Conservation (phyloP, 2,888 invertebrate genomes). For the Pseudoips prasinana region DNA sequence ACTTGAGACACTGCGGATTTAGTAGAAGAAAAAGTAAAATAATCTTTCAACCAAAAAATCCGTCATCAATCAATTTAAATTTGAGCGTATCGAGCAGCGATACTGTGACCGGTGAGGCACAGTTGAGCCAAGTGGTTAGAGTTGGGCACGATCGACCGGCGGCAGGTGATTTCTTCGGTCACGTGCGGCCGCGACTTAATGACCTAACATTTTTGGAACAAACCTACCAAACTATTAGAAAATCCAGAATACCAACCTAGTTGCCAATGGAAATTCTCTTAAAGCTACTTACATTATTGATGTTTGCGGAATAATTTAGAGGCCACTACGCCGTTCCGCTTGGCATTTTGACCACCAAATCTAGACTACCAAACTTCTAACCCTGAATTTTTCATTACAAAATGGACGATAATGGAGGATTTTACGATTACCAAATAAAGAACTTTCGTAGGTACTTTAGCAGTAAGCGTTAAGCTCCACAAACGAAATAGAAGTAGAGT, state of each 20-base stretch:
- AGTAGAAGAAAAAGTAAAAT: too few relatives aligned
- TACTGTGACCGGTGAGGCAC: too few relatives aligned
- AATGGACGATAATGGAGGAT: slow-evolving; percentile 29
- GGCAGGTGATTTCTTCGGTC: slow-evolving; percentile 63
- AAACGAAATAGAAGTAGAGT: background rate
- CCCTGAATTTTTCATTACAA: slow-evolving; percentile 31
- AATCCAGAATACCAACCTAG: slow-evolving; percentile 38
- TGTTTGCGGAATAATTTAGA: slow-evolving; percentile 31
- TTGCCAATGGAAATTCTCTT: slow-evolving; percentile 31
- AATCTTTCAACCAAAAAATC: too few relatives aligned
- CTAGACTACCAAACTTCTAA: slow-evolving; percentile 21
- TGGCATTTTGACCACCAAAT: slow-evolving; percentile 32
- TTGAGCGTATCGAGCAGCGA: too few relatives aligned
- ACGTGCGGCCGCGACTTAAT: slow-evolving; percentile 54
- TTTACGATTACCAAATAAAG: slow-evolving; percentile 30
- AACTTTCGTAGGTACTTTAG: slow-evolving; percentile 19
- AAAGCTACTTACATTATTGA: slow-evolving; percentile 31
- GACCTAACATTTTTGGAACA: slow-evolving; percentile 46
- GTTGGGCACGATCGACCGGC: too few relatives aligned
- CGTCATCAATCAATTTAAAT: too few relatives aligned
- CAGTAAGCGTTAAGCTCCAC: slow-evolving; percentile 10
- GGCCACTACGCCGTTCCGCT: slow-evolving; percentile 19
- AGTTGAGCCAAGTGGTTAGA: too few relatives aligned
- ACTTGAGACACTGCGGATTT: too few relatives aligned
- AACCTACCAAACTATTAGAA: slow-evolving; percentile 35